phyloP scores from a whole-genome alignment of 2,888 invertebrate species.

The Drosophila austrosaltans region DNA sequence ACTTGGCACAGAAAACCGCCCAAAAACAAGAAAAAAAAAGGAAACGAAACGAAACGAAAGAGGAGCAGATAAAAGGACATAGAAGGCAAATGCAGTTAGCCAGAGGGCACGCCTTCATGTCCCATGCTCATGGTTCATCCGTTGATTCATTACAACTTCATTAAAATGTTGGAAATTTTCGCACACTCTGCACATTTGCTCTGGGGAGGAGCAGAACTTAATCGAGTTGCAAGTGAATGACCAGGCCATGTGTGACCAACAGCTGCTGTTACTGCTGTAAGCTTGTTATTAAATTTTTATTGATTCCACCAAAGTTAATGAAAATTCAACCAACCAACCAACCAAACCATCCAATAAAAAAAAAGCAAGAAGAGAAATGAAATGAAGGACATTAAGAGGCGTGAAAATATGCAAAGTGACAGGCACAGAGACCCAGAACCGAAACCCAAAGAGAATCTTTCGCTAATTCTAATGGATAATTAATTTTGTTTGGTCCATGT shows the following conservation, averaged over 20 bases:
- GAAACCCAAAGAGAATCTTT: conserved; percentile 30
- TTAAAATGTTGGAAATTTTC: conserved; percentile 61
- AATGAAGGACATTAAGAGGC: conserved; percentile 42
- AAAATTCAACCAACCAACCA: conserved; percentile 38
- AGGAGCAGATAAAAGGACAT: not conserved
- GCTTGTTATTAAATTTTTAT: conserved; percentile 65
- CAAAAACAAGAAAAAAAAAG: not conserved
- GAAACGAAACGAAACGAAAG: not conserved
- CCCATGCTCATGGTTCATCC: conserved; percentile 14
- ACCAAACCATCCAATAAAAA: not conserved
- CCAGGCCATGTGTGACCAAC: conserved; percentile 18
- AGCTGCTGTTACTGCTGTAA: conserved; percentile 43
- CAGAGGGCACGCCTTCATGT: conserved; percentile 27
- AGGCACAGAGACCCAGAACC: conserved; percentile 9
- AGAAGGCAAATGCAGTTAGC: conserved; percentile 39
- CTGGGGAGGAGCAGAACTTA: conserved; percentile 46
- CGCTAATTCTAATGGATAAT: conserved; percentile 72
- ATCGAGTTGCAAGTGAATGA: conserved; percentile 46
- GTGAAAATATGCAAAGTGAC: conserved; percentile 72
- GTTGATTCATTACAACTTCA: conserved; percentile 66
- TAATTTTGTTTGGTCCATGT: conserved; percentile 63
- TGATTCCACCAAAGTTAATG: conserved; percentile 70
- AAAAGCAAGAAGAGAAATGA: not conserved
- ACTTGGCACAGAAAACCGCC: conserved; percentile 22
- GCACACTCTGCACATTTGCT: conserved; percentile 53